Evolutionary conservation across 2,888 invertebrate species (phyloP), one percentile per base, ranked within the genome.

Genomic region (Drosophila greeni): DNA sequence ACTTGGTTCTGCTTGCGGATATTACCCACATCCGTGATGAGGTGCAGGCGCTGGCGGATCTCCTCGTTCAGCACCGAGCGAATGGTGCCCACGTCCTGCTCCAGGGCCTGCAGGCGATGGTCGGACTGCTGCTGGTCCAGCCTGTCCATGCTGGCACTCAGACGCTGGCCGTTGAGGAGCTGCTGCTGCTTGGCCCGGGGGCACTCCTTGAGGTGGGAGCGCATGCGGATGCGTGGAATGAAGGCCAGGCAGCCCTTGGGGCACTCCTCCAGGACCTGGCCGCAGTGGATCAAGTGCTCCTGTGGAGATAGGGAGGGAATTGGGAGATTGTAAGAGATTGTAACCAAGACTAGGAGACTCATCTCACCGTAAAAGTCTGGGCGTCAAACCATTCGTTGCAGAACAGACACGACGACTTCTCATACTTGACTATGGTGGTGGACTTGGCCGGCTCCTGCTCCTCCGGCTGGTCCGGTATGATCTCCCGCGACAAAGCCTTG

Each of bases 251-350:
- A 94, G 48, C 92, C 91, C 75, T 92, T 90, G 0, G 92, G 92
- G 57, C 94, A 94, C 82, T 93, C 92, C 82, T 94, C 92, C 74
- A 94, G 86, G 11, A 94, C 93, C 64, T 93, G 92, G 14, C 93
- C 93, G 70, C 94, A 95, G 73, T 92, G 91, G 62, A 92, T 91
- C 64, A 93, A 86, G 74, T 94, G 94, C 56, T 91, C 91, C 92
- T 93, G 64, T 12, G 12, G 5, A 12, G 23, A 39, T 9, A 29
- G 26, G 9, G 26, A 9, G n/a, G n/a, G 26, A 4, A 3, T n/a
- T 8, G 20, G 31, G 33, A 9, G 31, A 34, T 24, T 24, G 11
- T 20, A n/a, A 8, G 12, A 11, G 16, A 31, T 12, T 23, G 5
- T n/a, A 14, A 16, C 12, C 6, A 3, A 20, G 29, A 20, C 24